Percentiles rank a stretch among this genome's conserved stretches.
Evolutionary conservation across 1,140 invertebrate species (phyloP).

Genomic region (Halyomorpha halys): DNA sequence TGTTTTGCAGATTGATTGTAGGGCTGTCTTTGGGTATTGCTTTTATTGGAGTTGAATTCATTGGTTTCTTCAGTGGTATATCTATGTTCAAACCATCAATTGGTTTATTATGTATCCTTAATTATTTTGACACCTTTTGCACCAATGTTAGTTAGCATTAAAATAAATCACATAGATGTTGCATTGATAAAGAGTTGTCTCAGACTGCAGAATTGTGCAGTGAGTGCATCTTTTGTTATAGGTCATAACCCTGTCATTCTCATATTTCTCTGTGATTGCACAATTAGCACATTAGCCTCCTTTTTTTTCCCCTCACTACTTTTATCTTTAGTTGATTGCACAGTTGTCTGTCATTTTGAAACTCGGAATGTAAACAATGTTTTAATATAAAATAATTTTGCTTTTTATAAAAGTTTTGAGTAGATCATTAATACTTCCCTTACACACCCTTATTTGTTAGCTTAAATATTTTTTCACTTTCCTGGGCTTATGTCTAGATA

Average conservation of each 20-base stretch:
- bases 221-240: neutral
- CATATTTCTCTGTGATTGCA: neutral
- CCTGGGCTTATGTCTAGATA: no score
- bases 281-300: neutral
- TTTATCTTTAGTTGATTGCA: no score
- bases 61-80: slow-evolving; percentile 26
- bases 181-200: no score
- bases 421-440: no score
- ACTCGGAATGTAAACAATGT: no score
- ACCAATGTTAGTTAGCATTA: neutral
- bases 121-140: neutral
- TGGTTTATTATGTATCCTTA: slow-evolving; percentile 26
- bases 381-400: no score
- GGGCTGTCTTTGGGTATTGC: slow-evolving; percentile 24
- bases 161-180: neutral
- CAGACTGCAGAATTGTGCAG: neutral
- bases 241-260: neutral
- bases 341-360: no score
- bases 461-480: no score
- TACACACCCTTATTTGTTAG: no score
- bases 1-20: slow-evolving; percentile 24
- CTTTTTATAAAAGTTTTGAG: no score
- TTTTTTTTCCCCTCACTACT: neutral
- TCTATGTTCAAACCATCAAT: slow-evolving; percentile 26
- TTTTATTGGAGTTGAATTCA: slow-evolving; percentile 23